Evolutionary conservation across 2,888 invertebrate genomes (phyloP).

Genomic region (Hoplodrina blanda): DNA sequence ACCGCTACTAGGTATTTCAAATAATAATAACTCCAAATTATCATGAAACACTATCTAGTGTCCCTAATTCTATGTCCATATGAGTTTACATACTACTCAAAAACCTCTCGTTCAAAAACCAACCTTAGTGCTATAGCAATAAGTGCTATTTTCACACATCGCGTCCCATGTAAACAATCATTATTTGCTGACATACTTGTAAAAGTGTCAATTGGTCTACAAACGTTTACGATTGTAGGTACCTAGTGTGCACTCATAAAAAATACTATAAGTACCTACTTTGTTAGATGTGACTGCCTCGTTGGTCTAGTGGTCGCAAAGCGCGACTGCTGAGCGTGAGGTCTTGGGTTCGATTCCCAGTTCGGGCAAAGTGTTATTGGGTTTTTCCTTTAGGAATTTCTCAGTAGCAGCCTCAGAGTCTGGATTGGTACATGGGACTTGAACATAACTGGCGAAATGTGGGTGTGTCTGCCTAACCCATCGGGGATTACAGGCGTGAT

Average conservation of each 20-base stretch:
- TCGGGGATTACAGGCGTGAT: too few relatives aligned
- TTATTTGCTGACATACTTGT: conserved; percentile 10
- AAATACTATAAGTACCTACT: neutral
- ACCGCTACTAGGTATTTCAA: too few relatives aligned
- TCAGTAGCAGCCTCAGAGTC: too few relatives aligned
- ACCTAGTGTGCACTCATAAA: neutral
- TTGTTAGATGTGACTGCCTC: too few relatives aligned
- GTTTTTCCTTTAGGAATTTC: too few relatives aligned
- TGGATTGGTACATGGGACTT: too few relatives aligned
- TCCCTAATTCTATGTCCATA: neutral
- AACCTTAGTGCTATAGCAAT: neutral
- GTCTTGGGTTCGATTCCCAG: too few relatives aligned
- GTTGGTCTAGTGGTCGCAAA: too few relatives aligned
- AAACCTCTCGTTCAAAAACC: neutral
- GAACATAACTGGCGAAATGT: too few relatives aligned
- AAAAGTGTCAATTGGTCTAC: conserved; percentile 18
- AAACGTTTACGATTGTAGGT: neutral
- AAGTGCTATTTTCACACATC: neutral
- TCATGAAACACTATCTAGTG: neutral
- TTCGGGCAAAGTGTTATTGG: too few relatives aligned
- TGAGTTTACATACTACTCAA: neutral
- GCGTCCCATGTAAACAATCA: neutral
- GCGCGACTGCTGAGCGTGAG: too few relatives aligned
- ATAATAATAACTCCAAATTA: neutral
- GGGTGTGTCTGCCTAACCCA: too few relatives aligned